A percentile compares a stretch with the other conserved stretches of the same genome.
Evolutionary conservation across 2,888 invertebrate genomes (phyloP).

Genomic region (Lagria hirta): DNA sequence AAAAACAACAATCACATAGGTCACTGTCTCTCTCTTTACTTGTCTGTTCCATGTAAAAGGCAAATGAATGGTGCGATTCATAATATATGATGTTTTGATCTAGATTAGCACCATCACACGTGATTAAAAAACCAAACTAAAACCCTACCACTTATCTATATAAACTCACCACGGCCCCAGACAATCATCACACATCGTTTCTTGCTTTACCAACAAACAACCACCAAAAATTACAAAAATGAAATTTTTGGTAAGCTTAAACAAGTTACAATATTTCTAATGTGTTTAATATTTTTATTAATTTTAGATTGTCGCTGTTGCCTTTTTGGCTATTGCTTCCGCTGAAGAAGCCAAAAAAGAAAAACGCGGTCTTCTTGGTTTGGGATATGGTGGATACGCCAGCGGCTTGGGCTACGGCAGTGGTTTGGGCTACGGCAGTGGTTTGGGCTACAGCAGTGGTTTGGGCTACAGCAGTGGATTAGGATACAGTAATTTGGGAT

Average conservation of each 20-base stretch:
- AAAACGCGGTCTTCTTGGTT: slow-evolving; percentile 32
- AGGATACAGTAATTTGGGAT: slow-evolving; percentile 37
- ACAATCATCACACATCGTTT: slow-evolving; percentile 23
- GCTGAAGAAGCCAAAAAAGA: slow-evolving; percentile 31
- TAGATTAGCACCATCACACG: slow-evolving; percentile 38
- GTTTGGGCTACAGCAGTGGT: slow-evolving; percentile 22
- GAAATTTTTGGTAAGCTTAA: slow-evolving; percentile 30
- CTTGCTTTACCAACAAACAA: slow-evolving; percentile 16
- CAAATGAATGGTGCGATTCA: slow-evolving; percentile 20
- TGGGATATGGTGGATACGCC: slow-evolving; percentile 29
- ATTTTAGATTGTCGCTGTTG: slow-evolving; percentile 28
- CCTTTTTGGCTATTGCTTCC: slow-evolving; percentile 24
- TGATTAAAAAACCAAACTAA: slow-evolving; percentile 34
- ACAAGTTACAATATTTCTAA: slow-evolving; percentile 4
- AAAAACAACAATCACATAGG: slow-evolving; percentile 21
- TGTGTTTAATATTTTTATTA: not conserved
- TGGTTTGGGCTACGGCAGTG: slow-evolving; percentile 33
- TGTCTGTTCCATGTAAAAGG: slow-evolving; percentile 3
- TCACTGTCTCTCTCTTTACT: slow-evolving; percentile 13
- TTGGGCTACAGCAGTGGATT: slow-evolving; percentile 27
- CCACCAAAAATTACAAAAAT: too few relatives aligned
- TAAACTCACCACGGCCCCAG: slow-evolving; percentile 16
- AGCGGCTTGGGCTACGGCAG: slow-evolving; percentile 20
- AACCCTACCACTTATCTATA: slow-evolving; percentile 37
- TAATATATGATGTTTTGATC: slow-evolving; percentile 31